Evolutionary conservation across 2,113 vertebrate species (phyloP), one percentile per base, ranked within the genome.

Genomic region (Stigmatopora nigra): DNA sequence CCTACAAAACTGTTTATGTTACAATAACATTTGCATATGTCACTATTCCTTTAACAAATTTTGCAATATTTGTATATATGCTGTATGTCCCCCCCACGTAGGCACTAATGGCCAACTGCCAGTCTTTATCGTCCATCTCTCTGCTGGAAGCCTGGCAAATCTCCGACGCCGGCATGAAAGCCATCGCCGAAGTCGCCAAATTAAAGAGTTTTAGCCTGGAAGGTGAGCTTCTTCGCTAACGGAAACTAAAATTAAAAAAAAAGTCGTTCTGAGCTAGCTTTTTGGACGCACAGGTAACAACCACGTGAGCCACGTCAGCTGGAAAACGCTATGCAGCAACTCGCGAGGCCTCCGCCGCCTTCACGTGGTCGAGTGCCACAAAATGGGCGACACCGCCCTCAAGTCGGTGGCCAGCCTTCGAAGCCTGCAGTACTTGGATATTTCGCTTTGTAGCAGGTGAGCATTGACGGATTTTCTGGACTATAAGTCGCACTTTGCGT

Each of bases 371-470:
- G 81, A 90, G 63, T 94, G 93, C 73, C 84, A 84, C 61, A 80
- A 79, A 65, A 76, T 93, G 75, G 93, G 91, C 22, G 88, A 95
- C 19, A 19, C 15, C 52, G 79, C 85, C 72, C 76, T 94, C 60
- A 88, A 73, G 67, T 84, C 79, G 7, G 84, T 93, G 66, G 88
- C 87, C 22, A 20, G 59, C 53, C 63, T 93, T 72, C 90, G 78
- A 60, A 76, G 91, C 45, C 80, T 93, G 55, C 76, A 70, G 10
- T 76, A 89, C 20, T 72, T 93, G 61, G 90, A 93, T 78, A 67
- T 95, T 73, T 89, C 92, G 47, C 83, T 89, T 31, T 93, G 91
- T 73, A 56, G 72, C 76, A 92, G 87, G 93, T 93, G 89, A 31
- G 25, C 25, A 31, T 31, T 31, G 25, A n/a, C 19, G 51, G 3